Percentiles rank a stretch among this genome's conserved stretches.
Evolutionary conservation across 1,140 invertebrate species (phyloP).

Genomic region (Caenorhabditis inopinata): DNA sequence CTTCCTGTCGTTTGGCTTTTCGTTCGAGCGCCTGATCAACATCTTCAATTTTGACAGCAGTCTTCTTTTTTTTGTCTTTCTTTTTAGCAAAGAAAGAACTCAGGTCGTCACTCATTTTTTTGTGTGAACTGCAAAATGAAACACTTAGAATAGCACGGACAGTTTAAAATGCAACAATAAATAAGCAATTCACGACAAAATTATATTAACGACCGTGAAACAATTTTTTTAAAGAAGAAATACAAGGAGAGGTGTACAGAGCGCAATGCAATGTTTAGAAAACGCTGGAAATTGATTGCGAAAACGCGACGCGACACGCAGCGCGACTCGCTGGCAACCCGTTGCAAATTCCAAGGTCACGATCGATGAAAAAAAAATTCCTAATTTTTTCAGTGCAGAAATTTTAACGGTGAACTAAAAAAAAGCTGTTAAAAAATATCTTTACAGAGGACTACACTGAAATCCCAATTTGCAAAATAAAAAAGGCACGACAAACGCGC

Average conservation of each 20-base stretch:
- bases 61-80: conserved; percentile 51
- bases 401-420: too few species aligned
- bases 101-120: conserved; percentile 49
- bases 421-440: not conserved
- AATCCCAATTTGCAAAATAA: not conserved
- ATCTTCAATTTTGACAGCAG: conserved; percentile 42
- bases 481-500: not conserved
- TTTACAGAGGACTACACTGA: not conserved
- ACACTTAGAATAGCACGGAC: not conserved
- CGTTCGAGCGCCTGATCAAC: conserved; percentile 38
- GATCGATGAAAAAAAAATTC: too few species aligned
- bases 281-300: not conserved
- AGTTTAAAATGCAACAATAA: not conserved
- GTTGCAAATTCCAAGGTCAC: too few species aligned
- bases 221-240: not conserved
- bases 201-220: not conserved
- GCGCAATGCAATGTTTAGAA: not conserved
- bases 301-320: not conserved
- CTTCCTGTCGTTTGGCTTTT: conserved; percentile 38
- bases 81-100: conserved; percentile 50
- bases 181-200: not conserved
- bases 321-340: not conserved
- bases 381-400: too few species aligned
- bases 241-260: not conserved
- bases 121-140: not conserved